Percentiles rank a stretch among this genome's conserved stretches.
Conservation (phyloP, 2,113 vertebrate genomes). For the Egretta garzetta region DNA sequence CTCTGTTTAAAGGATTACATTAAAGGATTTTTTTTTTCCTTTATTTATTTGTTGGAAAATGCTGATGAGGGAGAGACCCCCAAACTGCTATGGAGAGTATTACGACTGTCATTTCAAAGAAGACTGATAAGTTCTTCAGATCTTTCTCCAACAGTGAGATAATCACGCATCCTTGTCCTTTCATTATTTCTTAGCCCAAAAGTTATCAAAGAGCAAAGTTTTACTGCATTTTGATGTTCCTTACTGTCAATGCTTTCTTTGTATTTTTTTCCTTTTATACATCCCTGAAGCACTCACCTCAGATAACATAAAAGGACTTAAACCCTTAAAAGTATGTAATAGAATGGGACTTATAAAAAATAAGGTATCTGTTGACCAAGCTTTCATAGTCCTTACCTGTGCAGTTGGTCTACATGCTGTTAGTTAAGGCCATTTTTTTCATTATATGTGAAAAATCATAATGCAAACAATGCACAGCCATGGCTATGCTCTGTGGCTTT, state of each 20-base stretch:
- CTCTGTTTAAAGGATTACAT: conserved; percentile 53
- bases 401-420: background rate
- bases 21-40: background rate
- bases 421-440: background rate
- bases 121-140: conserved; percentile 54
- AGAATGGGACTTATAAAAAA: background rate
- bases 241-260: background rate
- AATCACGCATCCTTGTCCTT: conserved; percentile 28
- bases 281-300: background rate
- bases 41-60: conserved; percentile 24
- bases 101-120: conserved; percentile 46
- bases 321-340: background rate
- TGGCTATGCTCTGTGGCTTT: background rate
- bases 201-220: conserved; percentile 39
- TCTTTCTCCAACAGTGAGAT: conserved; percentile 55
- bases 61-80: background rate
- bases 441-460: background rate
- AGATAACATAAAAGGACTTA: background rate
- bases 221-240: conserved; percentile 13
- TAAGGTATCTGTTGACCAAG: background rate
- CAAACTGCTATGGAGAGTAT: background rate
- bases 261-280: background rate
- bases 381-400: background rate
- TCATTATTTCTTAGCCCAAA: conserved; percentile 14
- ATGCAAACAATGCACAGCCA: background rate